Conservation (phyloP, 2,113 vertebrate species). For the Dipodomys merriami region DNA sequence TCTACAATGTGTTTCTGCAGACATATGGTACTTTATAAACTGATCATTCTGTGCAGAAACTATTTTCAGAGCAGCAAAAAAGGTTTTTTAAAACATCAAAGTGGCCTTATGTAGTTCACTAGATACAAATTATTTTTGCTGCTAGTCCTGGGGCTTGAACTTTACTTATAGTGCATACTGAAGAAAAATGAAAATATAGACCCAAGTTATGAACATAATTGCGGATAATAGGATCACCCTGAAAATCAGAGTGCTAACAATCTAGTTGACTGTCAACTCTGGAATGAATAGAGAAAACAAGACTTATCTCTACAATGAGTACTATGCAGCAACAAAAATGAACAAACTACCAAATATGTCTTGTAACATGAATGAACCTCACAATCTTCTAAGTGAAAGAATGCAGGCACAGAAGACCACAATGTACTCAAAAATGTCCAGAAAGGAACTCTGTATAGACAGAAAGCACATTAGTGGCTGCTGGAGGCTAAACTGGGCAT, state of each 20-base stretch:
- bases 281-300: background rate
- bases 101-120: background rate
- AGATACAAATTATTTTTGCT: background rate
- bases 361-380: background rate
- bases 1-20: conserved; percentile 34
- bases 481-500: background rate
- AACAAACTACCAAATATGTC: background rate
- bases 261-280: background rate
- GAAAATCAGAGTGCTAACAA: background rate
- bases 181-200: background rate
- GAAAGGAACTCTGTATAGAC: background rate
- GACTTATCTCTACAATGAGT: background rate
- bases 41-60: background rate
- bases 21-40: background rate
- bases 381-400: background rate
- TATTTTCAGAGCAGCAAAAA: conserved; percentile 60
- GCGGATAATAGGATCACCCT: background rate
- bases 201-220: background rate
- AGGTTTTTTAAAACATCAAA: background rate
- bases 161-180: background rate
- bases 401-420: background rate
- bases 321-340: background rate
- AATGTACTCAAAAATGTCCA: background rate
- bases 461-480: background rate
- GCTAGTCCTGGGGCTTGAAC: background rate